A percentile compares a stretch with the other conserved stretches of the same genome.
These are phyloP conservation scores for Gastrophysa polygoni DNA, from an alignment of 2,888 invertebrate genomes.

Conservation along the genomic window DNA sequence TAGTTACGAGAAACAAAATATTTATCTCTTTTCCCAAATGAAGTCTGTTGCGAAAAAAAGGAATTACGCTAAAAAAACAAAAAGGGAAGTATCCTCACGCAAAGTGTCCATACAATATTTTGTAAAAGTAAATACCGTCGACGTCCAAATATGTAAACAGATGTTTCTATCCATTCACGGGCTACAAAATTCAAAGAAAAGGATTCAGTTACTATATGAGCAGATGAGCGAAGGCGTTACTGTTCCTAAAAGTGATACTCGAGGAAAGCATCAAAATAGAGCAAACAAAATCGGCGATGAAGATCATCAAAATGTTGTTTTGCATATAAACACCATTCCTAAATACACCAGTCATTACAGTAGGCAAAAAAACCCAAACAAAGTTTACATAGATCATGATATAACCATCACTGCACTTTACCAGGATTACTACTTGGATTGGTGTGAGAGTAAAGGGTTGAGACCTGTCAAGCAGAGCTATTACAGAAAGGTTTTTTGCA, in stretches of 20 bases:
- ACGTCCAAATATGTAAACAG: constrained; percentile 22
- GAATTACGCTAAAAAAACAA: constrained; percentile 29
- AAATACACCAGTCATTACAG: constrained; percentile 30
- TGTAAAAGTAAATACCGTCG: constrained; percentile 24
- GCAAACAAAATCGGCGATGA: no score
- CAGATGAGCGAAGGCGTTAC: constrained; percentile 24
- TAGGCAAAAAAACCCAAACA: constrained; percentile 26
- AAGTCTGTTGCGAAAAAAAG: constrained; percentile 20
- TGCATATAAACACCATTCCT: constrained; percentile 8
- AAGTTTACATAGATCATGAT: constrained; percentile 31
- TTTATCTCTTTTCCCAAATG: constrained; percentile 27
- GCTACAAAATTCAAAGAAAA: constrained; percentile 18
- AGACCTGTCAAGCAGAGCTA: constrained; percentile 25
- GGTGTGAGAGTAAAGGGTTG: constrained; percentile 29
- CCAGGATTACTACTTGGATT: constrained; percentile 26
- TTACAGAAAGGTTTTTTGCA: constrained; percentile 32
- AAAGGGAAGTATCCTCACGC: constrained; percentile 21
- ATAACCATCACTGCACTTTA: constrained; percentile 30
- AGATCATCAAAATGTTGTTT: no score
- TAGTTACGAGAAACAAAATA: constrained; percentile 26
- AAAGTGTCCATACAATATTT: constrained; percentile 21
- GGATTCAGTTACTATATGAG: constrained; percentile 10
- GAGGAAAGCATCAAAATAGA: constrained; percentile 25
- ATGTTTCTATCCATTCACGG: constrained; percentile 17
- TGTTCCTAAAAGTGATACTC: constrained; percentile 21